Percentiles rank a stretch among this genome's conserved stretches.
Conservation (phyloP, 2,113 vertebrate genomes). For the Osmerus eperlanus region DNA sequence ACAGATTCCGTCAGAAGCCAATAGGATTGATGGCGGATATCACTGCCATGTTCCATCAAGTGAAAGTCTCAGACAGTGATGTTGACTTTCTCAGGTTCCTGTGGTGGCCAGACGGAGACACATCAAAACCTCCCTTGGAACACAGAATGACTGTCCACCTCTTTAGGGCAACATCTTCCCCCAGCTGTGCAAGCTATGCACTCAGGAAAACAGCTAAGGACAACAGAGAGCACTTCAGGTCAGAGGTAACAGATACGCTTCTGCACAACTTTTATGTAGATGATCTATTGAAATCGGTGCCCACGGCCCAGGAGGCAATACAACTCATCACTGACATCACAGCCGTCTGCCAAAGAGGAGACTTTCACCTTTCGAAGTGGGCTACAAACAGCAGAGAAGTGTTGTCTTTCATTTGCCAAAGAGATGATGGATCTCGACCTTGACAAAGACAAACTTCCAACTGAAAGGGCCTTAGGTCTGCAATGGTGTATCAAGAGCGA, state of each 20-base stretch:
- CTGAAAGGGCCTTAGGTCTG: slow-evolving; percentile 13
- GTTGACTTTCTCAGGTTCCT: too few species aligned
- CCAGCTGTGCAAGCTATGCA: slow-evolving; percentile 19
- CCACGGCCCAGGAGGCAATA: slow-evolving; percentile 4
- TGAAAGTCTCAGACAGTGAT: too few species aligned
- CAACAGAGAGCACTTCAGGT: neutral
- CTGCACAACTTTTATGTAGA: slow-evolving; percentile 28
- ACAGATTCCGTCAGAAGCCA: too few species aligned
- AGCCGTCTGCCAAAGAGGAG: slow-evolving; percentile 18
- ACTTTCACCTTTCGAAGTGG: slow-evolving; percentile 25
- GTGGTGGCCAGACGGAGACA: neutral
- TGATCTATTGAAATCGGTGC: slow-evolving; percentile 13
- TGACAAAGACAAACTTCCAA: neutral
- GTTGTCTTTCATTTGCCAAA: neutral
- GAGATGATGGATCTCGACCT: neutral
- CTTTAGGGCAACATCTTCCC: slow-evolving; percentile 15
- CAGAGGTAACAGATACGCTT: neutral
- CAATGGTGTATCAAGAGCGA: slow-evolving; percentile 20
- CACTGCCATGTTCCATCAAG: too few species aligned
- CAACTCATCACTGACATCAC: neutral
- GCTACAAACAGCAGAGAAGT: neutral
- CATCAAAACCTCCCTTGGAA: slow-evolving; percentile 23
- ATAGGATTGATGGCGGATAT: too few species aligned
- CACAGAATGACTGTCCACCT: neutral
- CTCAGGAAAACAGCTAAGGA: slow-evolving; percentile 11